Evolutionary conservation across 2,888 invertebrate genomes (phyloP).

Genomic region (Thelaira solivaga): DNA sequence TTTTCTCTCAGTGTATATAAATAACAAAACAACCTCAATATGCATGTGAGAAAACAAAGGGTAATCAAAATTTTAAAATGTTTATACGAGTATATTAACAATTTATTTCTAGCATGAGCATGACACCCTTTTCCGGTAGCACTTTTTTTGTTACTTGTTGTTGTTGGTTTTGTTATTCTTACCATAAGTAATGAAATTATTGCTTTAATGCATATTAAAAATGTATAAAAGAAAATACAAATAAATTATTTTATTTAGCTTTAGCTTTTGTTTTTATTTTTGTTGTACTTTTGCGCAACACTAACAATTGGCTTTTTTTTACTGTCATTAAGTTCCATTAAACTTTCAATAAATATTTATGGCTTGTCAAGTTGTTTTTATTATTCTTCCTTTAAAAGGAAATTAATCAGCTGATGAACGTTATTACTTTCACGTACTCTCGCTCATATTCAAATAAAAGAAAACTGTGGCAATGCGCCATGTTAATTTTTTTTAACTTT

Average conservation of each 20-base stretch:
- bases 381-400: constrained; percentile 27
- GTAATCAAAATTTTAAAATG: constrained; percentile 31
- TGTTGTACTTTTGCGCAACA: too few species aligned
- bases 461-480: too few species aligned
- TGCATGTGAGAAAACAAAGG: constrained; percentile 33
- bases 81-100: too few species aligned
- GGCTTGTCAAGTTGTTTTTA: constrained; percentile 21
- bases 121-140: constrained; percentile 58
- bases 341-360: constrained; percentile 31
- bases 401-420: too few species aligned
- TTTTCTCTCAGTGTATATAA: background rate
- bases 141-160: background rate
- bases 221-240: constrained; percentile 40
- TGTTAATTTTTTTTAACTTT: too few species aligned
- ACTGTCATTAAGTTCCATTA: background rate
- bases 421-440: too few species aligned
- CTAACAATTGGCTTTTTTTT: background rate
- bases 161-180: constrained; percentile 21
- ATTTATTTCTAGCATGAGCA: constrained; percentile 28
- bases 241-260: constrained; percentile 12
- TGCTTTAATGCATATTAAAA: constrained; percentile 46
- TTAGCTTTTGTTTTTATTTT: background rate
- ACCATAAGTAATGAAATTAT: constrained; percentile 28
- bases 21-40: background rate
- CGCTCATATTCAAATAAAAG: too few species aligned